Evolutionary conservation across 1,140 invertebrate species (phyloP).

Genomic region (Paraescarpia echinospica): DNA sequence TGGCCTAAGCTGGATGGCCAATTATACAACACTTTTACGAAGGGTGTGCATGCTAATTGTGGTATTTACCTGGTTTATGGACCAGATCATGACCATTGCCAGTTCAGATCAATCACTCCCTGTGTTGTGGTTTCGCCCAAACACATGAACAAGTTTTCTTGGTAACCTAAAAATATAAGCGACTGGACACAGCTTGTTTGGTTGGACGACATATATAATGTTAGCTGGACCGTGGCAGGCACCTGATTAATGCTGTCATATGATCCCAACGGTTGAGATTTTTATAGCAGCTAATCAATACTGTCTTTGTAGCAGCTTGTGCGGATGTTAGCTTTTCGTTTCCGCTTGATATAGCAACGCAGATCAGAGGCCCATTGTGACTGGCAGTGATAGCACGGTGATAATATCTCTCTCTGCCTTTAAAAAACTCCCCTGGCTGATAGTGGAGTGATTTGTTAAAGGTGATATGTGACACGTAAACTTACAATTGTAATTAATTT

Average conservation of each 20-base stretch:
- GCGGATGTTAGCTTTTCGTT: not conserved
- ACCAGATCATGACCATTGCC: not conserved
- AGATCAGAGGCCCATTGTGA: not conserved
- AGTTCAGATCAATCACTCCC: not conserved
- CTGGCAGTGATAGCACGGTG: not conserved
- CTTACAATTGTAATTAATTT: too few species aligned
- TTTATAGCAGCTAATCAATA: not conserved
- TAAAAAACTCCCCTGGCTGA: not conserved
- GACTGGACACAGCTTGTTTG: not conserved
- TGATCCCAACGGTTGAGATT: not conserved
- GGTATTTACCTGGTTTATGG: not conserved
- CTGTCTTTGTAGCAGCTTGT: not conserved
- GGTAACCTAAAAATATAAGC: not conserved
- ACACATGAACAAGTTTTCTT: not conserved
- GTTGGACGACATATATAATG: not conserved
- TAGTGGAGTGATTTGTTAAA: not conserved
- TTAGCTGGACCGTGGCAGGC: not conserved
- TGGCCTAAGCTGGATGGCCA: not conserved
- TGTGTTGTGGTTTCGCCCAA: not conserved
- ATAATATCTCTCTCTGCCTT: not conserved
- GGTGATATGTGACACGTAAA: not conserved
- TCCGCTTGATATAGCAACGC: not conserved
- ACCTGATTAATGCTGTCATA: not conserved
- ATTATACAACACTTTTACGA: not conserved
- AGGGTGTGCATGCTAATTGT: not conserved